These are phyloP conservation scores for Pseudomyrmex flavicornis DNA, from an alignment of 1,140 invertebrate genomes.

Conservation along the genomic window DNA sequence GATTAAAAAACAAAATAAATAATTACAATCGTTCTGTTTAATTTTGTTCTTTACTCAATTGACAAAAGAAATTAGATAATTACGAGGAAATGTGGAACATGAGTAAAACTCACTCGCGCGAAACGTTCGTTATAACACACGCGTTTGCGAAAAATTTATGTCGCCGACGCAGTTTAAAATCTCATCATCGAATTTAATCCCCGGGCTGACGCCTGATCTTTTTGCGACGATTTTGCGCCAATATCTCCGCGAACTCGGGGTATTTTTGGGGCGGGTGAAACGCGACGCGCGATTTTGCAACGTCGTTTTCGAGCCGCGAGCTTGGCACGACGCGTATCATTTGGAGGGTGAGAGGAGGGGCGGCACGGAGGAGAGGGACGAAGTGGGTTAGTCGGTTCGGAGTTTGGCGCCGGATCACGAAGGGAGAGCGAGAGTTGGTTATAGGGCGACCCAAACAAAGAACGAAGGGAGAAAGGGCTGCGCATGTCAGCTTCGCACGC, in stretches of 20 bases:
- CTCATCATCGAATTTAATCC: neutral
- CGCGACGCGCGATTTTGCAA: slow-evolving; percentile 26
- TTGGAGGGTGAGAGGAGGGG: slow-evolving; percentile 44
- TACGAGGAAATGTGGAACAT: neutral
- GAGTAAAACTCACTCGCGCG: neutral
- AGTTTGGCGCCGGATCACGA: slow-evolving; percentile 34
- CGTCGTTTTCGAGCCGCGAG: slow-evolving; percentile 8
- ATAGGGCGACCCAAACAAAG: slow-evolving; percentile 76
- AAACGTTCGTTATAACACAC: neutral
- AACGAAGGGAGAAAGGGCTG: slow-evolving; percentile 65
- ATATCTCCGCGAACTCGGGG: neutral
- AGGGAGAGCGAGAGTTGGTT: slow-evolving; percentile 66
- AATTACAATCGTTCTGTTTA: neutral
- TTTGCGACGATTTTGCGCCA: slow-evolving; percentile 10
- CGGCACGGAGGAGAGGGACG: slow-evolving; percentile 6
- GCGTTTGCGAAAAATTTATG: slow-evolving; percentile 20
- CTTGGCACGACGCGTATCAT: slow-evolving; percentile 71
- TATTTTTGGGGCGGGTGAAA: slow-evolving; percentile 27
- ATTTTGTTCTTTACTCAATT: neutral
- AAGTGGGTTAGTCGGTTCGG: slow-evolving; percentile 80
- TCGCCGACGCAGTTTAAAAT: slow-evolving; percentile 24
- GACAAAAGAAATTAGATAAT: neutral
- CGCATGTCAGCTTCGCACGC: slow-evolving; percentile 67
- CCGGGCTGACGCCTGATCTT: neutral
- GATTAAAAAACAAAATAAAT: too few relatives aligned